Evolutionary conservation across 2,113 vertebrate species (phyloP), one percentile per base, ranked within the genome.

Genomic region (Zingel zingel): DNA sequence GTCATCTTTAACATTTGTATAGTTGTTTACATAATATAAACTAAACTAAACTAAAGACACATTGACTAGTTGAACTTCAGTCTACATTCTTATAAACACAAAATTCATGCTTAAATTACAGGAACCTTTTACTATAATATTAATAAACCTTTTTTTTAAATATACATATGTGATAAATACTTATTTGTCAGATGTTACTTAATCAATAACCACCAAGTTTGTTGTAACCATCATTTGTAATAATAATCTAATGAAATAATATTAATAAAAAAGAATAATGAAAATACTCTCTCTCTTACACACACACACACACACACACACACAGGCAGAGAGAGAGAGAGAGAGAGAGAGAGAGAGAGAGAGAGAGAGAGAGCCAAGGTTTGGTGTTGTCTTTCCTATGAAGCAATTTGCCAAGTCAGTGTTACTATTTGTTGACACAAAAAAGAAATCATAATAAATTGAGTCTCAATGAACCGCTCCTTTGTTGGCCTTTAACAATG

Each of bases 401-500:
- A 75, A 86, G 78, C 58, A 23, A 58, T 86, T 87, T 89, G 70
- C 88, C 85, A 79, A 73, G 77, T 65, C 84, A 72, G 57, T 23
- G 39, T 87, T 78, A 81, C 73, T 72, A 64, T 92, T 92, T 90
- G 84, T 89, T 81, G 77, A 82, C 77, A 88, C 84, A 86, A 87
- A 89, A 79, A 80, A 74, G 77, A 91, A 88, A 89, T 87, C 82
- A 86, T 89, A 88, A 89, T 91, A 87, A 91, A 85, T 65, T 67
- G 71, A 83, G 71, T 87, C 85, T 80, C 84, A 90, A 92, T 91
- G 84, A 87, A 92, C 73, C 81, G 53, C 72, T 87, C 64, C 86
- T 91, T 91, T 88, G 90, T 92, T 88, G 92, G 87, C 85, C 80
- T 87, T 78, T 62, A 91, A 93, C 87, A 93, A 89, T 90, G 87